These are phyloP conservation scores for Lordiphosa mommai DNA, from an alignment of 1,140 invertebrate genomes.

Conservation along the genomic window DNA sequence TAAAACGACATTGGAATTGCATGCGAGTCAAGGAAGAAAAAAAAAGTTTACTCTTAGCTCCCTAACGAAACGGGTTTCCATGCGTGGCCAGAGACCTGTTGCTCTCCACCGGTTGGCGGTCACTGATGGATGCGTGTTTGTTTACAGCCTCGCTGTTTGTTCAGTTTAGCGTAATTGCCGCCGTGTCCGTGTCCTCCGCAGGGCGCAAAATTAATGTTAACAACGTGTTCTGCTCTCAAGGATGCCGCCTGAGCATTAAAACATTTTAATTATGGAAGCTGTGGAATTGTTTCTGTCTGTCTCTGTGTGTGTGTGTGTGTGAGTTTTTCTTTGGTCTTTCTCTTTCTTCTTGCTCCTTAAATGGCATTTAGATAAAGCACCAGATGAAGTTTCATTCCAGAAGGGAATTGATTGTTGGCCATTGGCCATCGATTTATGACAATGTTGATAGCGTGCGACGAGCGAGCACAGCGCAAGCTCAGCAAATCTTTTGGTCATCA, in stretches of 20 bases:
- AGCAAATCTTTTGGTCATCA: constrained; percentile 17
- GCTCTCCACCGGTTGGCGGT: constrained; percentile 7
- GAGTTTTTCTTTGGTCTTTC: not conserved
- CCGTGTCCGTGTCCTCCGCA: constrained; percentile 12
- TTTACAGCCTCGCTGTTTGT: constrained; percentile 77
- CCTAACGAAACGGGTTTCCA: constrained; percentile 10
- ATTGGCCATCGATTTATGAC: constrained; percentile 60
- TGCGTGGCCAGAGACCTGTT: constrained; percentile 35
- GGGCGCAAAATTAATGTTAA: constrained; percentile 65
- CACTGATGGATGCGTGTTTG: constrained; percentile 75
- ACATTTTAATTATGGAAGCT: constrained; percentile 73
- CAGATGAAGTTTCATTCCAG: constrained; percentile 7
- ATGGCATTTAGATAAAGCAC: constrained; percentile 73
- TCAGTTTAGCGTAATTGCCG: constrained; percentile 76
- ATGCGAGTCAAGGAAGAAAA: too few species aligned
- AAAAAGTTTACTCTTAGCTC: not conserved
- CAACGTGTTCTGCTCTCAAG: constrained; percentile 53
- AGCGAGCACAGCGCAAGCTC: constrained; percentile 9
- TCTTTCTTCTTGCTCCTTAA: constrained; percentile 36
- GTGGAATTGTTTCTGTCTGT: constrained; percentile 45
- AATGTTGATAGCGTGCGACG: constrained; percentile 32
- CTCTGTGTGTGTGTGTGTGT: constrained; percentile 13
- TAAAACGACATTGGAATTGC: too few species aligned
- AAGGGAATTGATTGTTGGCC: constrained; percentile 25
- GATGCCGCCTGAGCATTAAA: constrained; percentile 38